Percentiles rank a stretch among this genome's conserved stretches.
These are phyloP conservation scores for Blastobasis lacticolella DNA, from an alignment of 2,888 invertebrate species.

Conservation along the genomic window DNA sequence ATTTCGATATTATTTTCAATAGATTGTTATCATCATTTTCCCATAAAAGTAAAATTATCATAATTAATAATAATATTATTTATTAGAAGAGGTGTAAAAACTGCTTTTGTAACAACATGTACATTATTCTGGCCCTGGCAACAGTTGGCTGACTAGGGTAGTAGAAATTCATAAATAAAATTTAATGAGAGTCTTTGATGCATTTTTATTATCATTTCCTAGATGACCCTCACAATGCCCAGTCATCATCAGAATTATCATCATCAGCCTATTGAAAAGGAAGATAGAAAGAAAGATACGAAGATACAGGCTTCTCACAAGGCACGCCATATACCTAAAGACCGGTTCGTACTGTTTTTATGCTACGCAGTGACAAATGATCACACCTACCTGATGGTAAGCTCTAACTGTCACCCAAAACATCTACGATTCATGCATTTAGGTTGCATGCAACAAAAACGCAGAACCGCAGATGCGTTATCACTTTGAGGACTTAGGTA, in stretches of 20 bases:
- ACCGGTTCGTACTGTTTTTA: background rate
- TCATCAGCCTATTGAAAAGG: no score
- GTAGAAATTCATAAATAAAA: constrained; percentile 22
- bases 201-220: constrained; percentile 4
- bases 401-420: no score
- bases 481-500: no score
- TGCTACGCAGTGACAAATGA: background rate
- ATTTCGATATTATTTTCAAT: background rate
- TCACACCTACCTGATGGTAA: no score
- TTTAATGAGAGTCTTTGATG: constrained; percentile 14
- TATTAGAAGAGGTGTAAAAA: background rate
- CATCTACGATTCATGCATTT: no score
- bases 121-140: background rate
- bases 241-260: background rate
- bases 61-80: constrained; percentile 7
- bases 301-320: background rate
- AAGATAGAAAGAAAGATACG: background rate
- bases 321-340: background rate
- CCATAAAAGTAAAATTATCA: constrained; percentile 2
- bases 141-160: constrained; percentile 25
- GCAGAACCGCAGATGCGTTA: no score
- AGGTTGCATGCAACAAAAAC: no score
- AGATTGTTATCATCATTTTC: background rate
- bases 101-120: constrained; percentile 8
- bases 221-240: background rate